Percentiles rank a stretch among this genome's conserved stretches.
These are phyloP conservation scores for Ornithoptera alexandrae DNA, from an alignment of 2,888 invertebrate species.

Conservation along the genomic window DNA sequence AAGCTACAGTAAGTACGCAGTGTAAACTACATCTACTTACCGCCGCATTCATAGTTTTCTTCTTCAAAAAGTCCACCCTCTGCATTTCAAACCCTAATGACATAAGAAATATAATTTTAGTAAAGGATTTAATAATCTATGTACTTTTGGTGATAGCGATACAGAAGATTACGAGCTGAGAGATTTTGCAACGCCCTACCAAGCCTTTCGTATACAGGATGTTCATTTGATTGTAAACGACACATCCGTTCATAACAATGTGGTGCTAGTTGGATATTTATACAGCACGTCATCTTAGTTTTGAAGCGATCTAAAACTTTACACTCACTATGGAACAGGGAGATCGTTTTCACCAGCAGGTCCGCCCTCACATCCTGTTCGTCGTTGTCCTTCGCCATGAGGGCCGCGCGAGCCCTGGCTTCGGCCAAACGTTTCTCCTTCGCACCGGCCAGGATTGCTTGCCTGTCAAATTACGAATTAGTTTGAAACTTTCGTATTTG, in stretches of 20 bases:
- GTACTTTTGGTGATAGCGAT: too few species aligned
- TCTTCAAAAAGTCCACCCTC: slow-evolving; percentile 49
- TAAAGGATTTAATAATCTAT: too few species aligned
- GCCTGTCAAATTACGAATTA: slow-evolving; percentile 42
- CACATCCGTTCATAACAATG: too few species aligned
- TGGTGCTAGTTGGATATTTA: too few species aligned
- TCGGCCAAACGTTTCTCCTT: slow-evolving; percentile 58
- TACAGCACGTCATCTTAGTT: too few species aligned
- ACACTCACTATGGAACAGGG: slow-evolving; percentile 58
- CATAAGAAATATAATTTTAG: slow-evolving; percentile 8
- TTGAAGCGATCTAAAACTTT: too few species aligned
- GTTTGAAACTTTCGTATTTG: too few species aligned
- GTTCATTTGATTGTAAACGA: too few species aligned
- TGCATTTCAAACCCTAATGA: slow-evolving; percentile 62
- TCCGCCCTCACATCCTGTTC: slow-evolving; percentile 64
- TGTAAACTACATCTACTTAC: slow-evolving; percentile 40
- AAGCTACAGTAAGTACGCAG: too few species aligned
- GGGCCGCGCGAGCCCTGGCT: slow-evolving; percentile 53
- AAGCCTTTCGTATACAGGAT: too few species aligned
- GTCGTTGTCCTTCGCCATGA: slow-evolving; percentile 55
- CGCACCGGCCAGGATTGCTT: slow-evolving; percentile 65
- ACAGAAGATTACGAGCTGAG: too few species aligned
- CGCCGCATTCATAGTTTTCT: slow-evolving; percentile 57
- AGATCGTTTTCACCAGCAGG: slow-evolving; percentile 57
- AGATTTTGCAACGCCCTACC: too few species aligned